Evolutionary conservation across 2,888 invertebrate species (phyloP), one percentile per base, ranked within the genome.

Genomic region (Pseudanteris insignis): DNA sequence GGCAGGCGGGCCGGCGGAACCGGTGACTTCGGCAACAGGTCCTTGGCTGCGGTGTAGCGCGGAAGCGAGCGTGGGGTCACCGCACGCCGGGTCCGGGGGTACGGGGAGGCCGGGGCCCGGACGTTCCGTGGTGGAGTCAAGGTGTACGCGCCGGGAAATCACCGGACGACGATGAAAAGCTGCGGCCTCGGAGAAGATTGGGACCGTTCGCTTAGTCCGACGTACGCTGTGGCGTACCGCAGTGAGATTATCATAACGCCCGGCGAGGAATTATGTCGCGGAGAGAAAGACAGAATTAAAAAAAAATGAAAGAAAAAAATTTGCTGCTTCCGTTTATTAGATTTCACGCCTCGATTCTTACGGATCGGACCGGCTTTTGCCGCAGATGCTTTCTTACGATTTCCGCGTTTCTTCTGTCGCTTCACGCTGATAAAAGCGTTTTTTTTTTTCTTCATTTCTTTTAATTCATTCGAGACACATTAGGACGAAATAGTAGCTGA

Each of bases 81-180:
- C n/a, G 6, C 6, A n/a, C n/a, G 11, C 54, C 63, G 58, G 59
- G 58, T 63, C 53, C 63, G 34, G 63, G 55, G 55, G 50, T 55
- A 43, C 59, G 46, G 59, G 55, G 51, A 54, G 37, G 33, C 51
- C 55, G 59, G 63, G 59, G 55, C 50, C 59, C 55, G 63, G 63
- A 59, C 59, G 54, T 63, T 63, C 59, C 63, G 63, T 38, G 59
- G 59, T 63, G 59, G 54, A 59, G 58, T 40, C 54, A 53, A 58
- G 44, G 50, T 50, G 54, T 59, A 54, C 28, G 46, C 41, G 40
- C 54, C 38, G 44, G 51, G 54, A 63, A 63, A 54, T 58, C 47
- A 38, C 51, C 6, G 30, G n/a, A 11, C 24, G 14, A 2, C n/a
- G 2, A 9, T 47, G 53, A 59, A 59, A 53, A 43, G 15, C n/a